Evolutionary conservation across 1,140 invertebrate genomes (phyloP).

Genomic region (Temnothorax curvispinosus): DNA sequence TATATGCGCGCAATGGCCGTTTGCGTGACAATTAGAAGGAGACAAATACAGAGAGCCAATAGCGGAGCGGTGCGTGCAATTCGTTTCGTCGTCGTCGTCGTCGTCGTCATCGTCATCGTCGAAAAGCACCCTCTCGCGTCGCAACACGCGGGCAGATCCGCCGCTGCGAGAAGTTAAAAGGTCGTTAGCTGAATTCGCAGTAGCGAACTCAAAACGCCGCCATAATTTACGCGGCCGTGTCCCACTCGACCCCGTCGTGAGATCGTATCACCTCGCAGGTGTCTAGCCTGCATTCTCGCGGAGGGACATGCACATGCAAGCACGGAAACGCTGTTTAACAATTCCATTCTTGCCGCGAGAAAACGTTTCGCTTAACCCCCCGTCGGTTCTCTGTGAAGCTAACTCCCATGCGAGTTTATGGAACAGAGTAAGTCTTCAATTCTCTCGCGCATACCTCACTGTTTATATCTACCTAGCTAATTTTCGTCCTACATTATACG

Average conservation of each 20-base stretch:
- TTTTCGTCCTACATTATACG: neutral
- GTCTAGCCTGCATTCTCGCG: slow-evolving; percentile 61
- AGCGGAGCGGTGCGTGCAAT: neutral
- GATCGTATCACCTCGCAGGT: slow-evolving; percentile 70
- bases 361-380: slow-evolving; percentile 64
- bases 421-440: slow-evolving; percentile 39
- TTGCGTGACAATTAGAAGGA: slow-evolving; percentile 64
- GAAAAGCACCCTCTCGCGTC: slow-evolving; percentile 2
- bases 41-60: slow-evolving; percentile 5
- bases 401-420: slow-evolving; percentile 56
- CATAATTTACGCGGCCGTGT: slow-evolving; percentile 72
- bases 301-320: slow-evolving; percentile 53
- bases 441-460: slow-evolving; percentile 12
- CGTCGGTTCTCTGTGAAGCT: slow-evolving; percentile 8
- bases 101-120: slow-evolving; percentile 30
- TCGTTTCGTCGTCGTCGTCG: slow-evolving; percentile 16
- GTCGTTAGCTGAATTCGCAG: slow-evolving; percentile 70
- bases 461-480: slow-evolving; percentile 11
- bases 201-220: slow-evolving; percentile 61
- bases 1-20: neutral
- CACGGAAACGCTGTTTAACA: slow-evolving; percentile 71
- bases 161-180: slow-evolving; percentile 60
- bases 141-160: slow-evolving; percentile 22
- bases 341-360: slow-evolving; percentile 64
- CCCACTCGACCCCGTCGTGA: slow-evolving; percentile 72